A percentile compares a stretch with the other conserved stretches of the same genome.
These are phyloP conservation scores for Philypnodon macrostomus DNA, from an alignment of 2,797 vertebrate genomes.

Conservation along the genomic window DNA sequence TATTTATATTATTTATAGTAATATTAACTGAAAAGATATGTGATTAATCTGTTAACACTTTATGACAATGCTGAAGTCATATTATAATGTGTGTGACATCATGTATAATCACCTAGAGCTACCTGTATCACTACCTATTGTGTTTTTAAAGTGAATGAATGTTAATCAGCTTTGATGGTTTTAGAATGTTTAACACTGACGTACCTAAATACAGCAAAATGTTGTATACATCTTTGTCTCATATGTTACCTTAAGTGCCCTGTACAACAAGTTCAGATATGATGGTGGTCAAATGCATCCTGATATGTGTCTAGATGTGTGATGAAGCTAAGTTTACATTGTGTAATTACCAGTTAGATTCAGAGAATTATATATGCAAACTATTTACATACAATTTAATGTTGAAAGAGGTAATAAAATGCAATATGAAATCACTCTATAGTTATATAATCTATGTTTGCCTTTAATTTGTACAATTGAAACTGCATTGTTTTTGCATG, in stretches of 20 bases:
- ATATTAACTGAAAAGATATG: too few species aligned
- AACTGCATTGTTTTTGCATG: too few species aligned
- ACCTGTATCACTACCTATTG: conserved; percentile 29
- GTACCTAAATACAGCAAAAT: conserved; percentile 33
- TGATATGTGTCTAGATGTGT: background rate
- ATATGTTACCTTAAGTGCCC: conserved; percentile 25
- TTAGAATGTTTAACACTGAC: conserved; percentile 24
- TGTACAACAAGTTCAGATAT: conserved; percentile 16
- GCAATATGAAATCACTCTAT: too few species aligned
- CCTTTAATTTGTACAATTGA: too few species aligned
- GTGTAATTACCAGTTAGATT: too few species aligned
- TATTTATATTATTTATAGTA: too few species aligned
- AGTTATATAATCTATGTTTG: too few species aligned
- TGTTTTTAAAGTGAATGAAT: conserved; percentile 35
- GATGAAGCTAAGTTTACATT: background rate
- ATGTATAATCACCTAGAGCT: conserved; percentile 12
- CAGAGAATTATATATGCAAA: background rate
- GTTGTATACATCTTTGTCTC: conserved; percentile 36
- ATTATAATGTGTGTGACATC: conserved; percentile 14
- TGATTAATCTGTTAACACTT: conserved; percentile 19
- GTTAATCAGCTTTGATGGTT: too few species aligned
- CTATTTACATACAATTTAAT: conserved; percentile 9
- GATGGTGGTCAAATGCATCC: background rate
- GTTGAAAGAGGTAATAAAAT: too few species aligned
- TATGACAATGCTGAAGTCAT: conserved; percentile 4